These are phyloP conservation scores for Acrocera orbiculus DNA, from an alignment of 2,888 invertebrate species.

Conservation along the genomic window DNA sequence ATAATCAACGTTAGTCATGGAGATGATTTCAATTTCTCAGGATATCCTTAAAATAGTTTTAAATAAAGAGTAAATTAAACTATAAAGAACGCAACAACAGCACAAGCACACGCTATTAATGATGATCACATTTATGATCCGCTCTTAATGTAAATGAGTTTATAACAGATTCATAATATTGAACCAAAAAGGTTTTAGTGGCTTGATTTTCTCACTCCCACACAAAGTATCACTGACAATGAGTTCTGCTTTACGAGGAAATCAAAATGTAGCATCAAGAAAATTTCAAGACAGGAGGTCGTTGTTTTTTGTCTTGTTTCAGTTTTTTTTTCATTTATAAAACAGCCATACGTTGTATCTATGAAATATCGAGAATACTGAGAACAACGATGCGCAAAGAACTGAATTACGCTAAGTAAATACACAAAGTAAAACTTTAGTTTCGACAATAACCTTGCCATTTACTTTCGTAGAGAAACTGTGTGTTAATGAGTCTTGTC, in stretches of 20 bases:
- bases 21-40: no score
- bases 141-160: no score
- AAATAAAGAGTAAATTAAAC: no score
- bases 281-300: slow-evolving; percentile 1
- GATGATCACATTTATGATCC: no score
- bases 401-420: slow-evolving; percentile 4
- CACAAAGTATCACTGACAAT: slow-evolving; percentile 1
- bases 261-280: slow-evolving; percentile 2
- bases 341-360: slow-evolving; percentile 1
- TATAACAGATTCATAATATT: no score
- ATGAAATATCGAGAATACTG: slow-evolving; percentile 2
- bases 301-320: neutral
- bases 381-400: slow-evolving; percentile 2
- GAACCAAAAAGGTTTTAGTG: no score
- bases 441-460: no score
- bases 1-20: no score
- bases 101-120: no score
- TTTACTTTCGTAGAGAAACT: neutral
- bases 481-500: slow-evolving; percentile 13
- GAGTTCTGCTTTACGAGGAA: slow-evolving; percentile 5
- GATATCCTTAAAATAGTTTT: no score
- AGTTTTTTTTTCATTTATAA: neutral
- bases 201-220: slow-evolving; percentile 7
- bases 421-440: no score
- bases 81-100: no score